Evolutionary conservation across 2,888 invertebrate genomes (phyloP).

Genomic region (Euplagia quadripunctaria): DNA sequence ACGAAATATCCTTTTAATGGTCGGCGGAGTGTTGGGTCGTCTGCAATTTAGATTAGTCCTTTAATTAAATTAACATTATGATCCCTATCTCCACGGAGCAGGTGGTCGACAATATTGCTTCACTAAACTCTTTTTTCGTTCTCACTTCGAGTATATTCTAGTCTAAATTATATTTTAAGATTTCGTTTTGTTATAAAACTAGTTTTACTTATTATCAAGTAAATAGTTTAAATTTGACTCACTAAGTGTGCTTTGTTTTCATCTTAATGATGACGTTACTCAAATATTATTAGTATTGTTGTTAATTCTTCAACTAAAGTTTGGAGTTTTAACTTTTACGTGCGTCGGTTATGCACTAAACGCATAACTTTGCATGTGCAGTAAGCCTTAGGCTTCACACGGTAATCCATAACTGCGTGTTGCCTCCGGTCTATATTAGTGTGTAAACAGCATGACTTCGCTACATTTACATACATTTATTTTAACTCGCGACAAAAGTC

Average conservation of each 20-base stretch:
- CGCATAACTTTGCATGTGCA: too few relatives aligned
- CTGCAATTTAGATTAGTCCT: constrained; percentile 88
- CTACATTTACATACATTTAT: too few relatives aligned
- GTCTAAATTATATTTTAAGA: constrained; percentile 55
- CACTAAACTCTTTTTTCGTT: constrained; percentile 74
- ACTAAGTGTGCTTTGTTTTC: background rate
- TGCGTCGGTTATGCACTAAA: too few relatives aligned
- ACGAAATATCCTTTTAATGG: constrained; percentile 86
- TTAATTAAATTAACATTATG: constrained; percentile 88
- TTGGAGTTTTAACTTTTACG: too few relatives aligned
- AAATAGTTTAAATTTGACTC: background rate
- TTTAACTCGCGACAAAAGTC: too few relatives aligned
- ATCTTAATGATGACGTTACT: background rate
- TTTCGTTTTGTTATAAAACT: constrained; percentile 16
- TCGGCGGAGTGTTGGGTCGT: constrained; percentile 84
- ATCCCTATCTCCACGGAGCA: constrained; percentile 84
- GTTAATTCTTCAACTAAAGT: background rate
- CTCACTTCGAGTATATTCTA: constrained; percentile 61
- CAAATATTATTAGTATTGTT: background rate
- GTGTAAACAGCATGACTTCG: too few relatives aligned
- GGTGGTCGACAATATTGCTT: constrained; percentile 83
- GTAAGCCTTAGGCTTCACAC: too few relatives aligned
- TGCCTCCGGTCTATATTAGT: too few relatives aligned
- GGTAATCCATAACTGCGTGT: too few relatives aligned
- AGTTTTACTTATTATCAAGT: background rate